Evolutionary conservation across 2,797 vertebrate genomes (phyloP).

Genomic region (Squalus acanthias): DNA sequence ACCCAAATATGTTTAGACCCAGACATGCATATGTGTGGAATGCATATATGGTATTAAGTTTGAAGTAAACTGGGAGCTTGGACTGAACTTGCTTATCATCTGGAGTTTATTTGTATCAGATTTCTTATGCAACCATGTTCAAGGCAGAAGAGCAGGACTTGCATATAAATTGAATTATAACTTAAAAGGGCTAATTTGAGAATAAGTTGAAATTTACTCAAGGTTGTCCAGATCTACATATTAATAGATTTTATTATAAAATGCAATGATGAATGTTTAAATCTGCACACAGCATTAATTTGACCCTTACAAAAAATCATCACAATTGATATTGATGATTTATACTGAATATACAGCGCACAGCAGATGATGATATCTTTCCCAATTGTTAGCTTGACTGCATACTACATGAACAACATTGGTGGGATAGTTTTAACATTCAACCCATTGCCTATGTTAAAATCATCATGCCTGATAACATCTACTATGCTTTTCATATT

Average conservation of each 20-base stretch:
- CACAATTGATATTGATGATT: background rate
- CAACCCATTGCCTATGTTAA: background rate
- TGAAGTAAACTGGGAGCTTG: background rate
- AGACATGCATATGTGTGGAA: background rate
- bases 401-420: background rate
- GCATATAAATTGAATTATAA: background rate
- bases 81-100: background rate
- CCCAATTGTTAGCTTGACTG: background rate
- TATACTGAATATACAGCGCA: background rate
- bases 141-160: background rate
- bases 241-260: background rate
- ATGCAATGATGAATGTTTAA: background rate
- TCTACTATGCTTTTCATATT: background rate
- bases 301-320: background rate
- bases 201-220: background rate
- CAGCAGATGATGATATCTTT: background rate
- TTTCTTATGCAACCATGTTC: background rate
- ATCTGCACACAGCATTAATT: background rate
- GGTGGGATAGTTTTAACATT: background rate
- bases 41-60: background rate
- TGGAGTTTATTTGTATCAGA: background rate
- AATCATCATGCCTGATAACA: background rate
- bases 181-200: background rate
- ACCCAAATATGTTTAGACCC: background rate
- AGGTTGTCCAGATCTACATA: background rate